Conservation (phyloP, 2,888 invertebrate species). For the Magallana nippona region DNA sequence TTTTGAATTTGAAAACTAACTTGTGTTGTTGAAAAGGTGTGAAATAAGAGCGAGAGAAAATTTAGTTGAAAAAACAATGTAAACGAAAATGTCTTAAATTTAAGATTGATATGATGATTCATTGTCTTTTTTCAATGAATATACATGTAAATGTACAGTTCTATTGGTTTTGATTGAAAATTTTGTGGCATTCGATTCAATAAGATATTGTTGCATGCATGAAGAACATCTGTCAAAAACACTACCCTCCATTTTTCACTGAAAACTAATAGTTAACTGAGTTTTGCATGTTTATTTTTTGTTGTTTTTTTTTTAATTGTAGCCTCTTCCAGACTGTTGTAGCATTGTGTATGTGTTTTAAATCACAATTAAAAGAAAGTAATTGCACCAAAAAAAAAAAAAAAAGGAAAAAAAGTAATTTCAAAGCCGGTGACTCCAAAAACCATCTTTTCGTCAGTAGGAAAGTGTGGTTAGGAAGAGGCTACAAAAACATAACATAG, state of each 20-base stretch:
- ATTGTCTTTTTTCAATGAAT: no score
- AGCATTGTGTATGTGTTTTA: not conserved
- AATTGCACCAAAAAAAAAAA: not conserved
- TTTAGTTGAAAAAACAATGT: no score
- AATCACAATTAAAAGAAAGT: not conserved
- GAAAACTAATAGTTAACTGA: not conserved
- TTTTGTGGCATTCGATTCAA: no score
- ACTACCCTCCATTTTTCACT: not conserved
- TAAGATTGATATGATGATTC: no score
- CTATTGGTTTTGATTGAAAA: no score
- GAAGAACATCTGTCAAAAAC: not conserved
- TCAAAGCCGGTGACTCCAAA: slow-evolving; percentile 8
- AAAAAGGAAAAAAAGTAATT: not conserved
- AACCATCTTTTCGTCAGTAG: slow-evolving; percentile 24
- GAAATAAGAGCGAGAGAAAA: no score
- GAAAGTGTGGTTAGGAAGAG: slow-evolving; percentile 35
- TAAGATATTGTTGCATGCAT: not conserved
- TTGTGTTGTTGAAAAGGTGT: no score
- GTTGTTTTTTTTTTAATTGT: slow-evolving; percentile 9
- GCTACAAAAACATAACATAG: not conserved
- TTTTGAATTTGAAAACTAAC: no score
- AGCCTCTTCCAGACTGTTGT: slow-evolving; percentile 38
- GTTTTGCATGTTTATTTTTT: slow-evolving; percentile 17
- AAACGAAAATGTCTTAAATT: no score
- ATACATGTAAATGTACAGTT: no score